These are phyloP conservation scores for Ascidia mentula DNA, from an alignment of 23 tunicate genomes.

Conservation along the genomic window DNA sequence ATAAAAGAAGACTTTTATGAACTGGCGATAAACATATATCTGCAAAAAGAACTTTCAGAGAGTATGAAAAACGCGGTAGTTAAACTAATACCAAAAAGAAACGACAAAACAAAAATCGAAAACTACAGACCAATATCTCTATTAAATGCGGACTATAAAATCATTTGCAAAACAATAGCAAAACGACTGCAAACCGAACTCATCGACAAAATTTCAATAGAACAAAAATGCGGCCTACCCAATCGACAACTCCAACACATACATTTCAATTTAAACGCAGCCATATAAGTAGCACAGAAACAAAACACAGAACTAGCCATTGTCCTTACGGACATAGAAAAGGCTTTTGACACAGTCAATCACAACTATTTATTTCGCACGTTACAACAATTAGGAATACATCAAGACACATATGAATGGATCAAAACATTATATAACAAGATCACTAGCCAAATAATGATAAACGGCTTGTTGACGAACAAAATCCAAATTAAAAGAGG, in stretches of 20 bases:
- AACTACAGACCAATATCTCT: slow-evolving; percentile 42
- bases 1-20: neutral
- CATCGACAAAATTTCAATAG: neutral
- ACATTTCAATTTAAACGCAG: neutral
- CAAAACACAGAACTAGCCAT: neutral
- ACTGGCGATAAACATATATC: slow-evolving; percentile 4
- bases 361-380: neutral
- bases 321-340: neutral
- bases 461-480: slow-evolving; percentile 5
- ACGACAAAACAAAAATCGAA: slow-evolving; percentile 17
- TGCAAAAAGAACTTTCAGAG: neutral
- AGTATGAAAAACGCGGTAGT: neutral
- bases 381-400: neutral
- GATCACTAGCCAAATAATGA: neutral
- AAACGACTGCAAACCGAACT: neutral
- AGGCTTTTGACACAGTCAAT: neutral
- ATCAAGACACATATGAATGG: neutral
- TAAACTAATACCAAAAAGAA: slow-evolving; percentile 24
- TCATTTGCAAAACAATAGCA: slow-evolving; percentile 4
- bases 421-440: neutral
- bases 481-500: slow-evolving; percentile 20
- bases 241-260: neutral
- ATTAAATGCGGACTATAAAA: slow-evolving; percentile 38
- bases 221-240: neutral
- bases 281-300: neutral